phyloP scores from a whole-genome alignment of 2,888 invertebrate species.

The Ophion ventricosus region DNA sequence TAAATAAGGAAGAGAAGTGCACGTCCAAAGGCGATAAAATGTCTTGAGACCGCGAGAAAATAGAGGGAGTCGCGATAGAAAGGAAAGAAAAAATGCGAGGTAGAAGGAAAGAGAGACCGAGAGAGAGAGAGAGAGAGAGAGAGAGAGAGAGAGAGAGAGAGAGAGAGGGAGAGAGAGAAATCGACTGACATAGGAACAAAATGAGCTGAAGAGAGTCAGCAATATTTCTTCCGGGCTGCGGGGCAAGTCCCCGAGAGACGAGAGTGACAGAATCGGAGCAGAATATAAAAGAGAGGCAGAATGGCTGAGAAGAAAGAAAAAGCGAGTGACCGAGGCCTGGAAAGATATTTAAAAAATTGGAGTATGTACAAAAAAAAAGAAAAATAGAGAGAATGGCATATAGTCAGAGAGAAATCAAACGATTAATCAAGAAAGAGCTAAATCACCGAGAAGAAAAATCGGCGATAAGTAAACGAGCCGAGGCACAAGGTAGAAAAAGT shows the following conservation, averaged over 20 bases:
- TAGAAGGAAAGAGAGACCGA: neutral
- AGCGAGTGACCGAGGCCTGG: neutral
- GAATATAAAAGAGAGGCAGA: neutral
- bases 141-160: neutral
- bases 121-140: neutral
- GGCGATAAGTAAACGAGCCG: neutral
- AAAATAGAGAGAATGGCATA: neutral
- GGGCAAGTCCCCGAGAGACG: neutral
- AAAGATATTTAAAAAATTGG: neutral
- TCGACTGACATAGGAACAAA: too few relatives aligned
- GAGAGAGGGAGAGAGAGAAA: neutral
- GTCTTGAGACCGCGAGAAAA: conserved; percentile 31
- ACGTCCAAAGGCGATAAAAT: conserved; percentile 15
- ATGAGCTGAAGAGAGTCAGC: neutral
- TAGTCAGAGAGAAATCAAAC: neutral
- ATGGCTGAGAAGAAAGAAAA: neutral
- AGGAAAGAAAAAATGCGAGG: neutral
- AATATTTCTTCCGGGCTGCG: neutral
- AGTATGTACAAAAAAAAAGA: neutral
- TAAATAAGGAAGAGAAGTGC: conserved; percentile 11
- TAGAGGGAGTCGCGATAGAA: neutral
- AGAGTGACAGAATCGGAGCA: neutral
- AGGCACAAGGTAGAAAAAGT: neutral
- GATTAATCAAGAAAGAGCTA: neutral
- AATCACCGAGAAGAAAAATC: neutral